phyloP scores from a whole-genome alignment of 2,797 vertebrate genomes.

The Aulostomus chinensis region DNA sequence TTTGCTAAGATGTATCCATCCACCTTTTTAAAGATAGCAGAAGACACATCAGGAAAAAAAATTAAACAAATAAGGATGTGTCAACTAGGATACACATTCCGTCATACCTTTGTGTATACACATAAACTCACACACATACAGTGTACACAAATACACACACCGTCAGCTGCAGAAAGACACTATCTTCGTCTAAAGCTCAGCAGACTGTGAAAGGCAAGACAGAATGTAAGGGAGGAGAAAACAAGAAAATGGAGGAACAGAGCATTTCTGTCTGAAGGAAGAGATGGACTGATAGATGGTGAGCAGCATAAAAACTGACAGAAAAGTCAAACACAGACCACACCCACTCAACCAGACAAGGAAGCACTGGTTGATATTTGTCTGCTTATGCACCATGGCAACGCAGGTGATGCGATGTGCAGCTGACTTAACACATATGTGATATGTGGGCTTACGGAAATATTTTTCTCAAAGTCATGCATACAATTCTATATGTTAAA shows the following conservation, averaged over 20 bases:
- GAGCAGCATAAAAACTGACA: slow-evolving; percentile 22
- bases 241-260: slow-evolving; percentile 67
- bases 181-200: slow-evolving; percentile 67
- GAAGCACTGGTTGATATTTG: background rate
- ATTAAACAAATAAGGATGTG: slow-evolving; percentile 69
- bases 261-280: slow-evolving; percentile 40
- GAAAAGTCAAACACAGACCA: slow-evolving; percentile 44
- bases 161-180: slow-evolving; percentile 48
- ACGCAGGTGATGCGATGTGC: no score
- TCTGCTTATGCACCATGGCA: no score
- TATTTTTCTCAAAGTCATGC: no score
- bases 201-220: slow-evolving; percentile 78
- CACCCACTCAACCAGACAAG: background rate
- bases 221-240: slow-evolving; percentile 63
- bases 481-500: no score
- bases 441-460: no score
- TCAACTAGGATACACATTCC: slow-evolving; percentile 55
- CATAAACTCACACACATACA: slow-evolving; percentile 24
- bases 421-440: no score
- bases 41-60: slow-evolving; percentile 48
- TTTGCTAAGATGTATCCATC: slow-evolving; percentile 55
- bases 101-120: slow-evolving; percentile 37
- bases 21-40: slow-evolving; percentile 59
- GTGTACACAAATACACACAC: slow-evolving; percentile 11
- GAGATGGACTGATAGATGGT: slow-evolving; percentile 64